Conservation (phyloP, 2,888 invertebrate genomes). For the Sphaeridia pumilis region DNA sequence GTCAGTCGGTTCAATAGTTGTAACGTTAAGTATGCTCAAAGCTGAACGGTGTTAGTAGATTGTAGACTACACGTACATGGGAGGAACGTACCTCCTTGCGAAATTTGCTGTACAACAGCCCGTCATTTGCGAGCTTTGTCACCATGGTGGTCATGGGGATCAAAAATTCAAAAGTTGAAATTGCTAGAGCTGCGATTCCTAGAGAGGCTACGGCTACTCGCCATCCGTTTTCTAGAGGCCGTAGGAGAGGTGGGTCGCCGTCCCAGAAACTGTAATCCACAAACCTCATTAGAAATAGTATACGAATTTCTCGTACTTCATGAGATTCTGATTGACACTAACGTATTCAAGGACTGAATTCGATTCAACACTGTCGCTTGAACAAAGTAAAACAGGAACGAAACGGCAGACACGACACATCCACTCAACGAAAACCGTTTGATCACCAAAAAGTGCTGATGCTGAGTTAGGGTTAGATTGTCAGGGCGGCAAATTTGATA, state of each 20-base stretch:
- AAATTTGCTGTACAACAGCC: slow-evolving; percentile 34
- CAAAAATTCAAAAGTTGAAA: slow-evolving; percentile 35
- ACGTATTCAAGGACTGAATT: slow-evolving; percentile 33
- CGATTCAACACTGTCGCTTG: slow-evolving; percentile 33
- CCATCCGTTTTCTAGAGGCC: slow-evolving; percentile 35
- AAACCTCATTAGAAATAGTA: not conserved
- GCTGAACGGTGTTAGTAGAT: not conserved
- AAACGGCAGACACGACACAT: slow-evolving; percentile 25
- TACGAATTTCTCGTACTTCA: not conserved
- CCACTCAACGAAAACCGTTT: slow-evolving; percentile 34
- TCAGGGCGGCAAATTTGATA: slow-evolving; percentile 33
- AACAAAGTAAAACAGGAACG: slow-evolving; percentile 32
- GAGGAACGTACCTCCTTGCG: slow-evolving; percentile 25
- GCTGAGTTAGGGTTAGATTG: slow-evolving; percentile 31
- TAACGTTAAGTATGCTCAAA: not conserved
- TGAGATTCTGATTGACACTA: not conserved
- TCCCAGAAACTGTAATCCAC: slow-evolving; percentile 26
- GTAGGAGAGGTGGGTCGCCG: slow-evolving; percentile 33
- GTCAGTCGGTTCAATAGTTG: too few relatives aligned
- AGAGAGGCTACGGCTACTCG: slow-evolving; percentile 29
- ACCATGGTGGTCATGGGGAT: slow-evolving; percentile 27
- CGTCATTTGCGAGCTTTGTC: slow-evolving; percentile 33
- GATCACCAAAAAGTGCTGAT: slow-evolving; percentile 33
- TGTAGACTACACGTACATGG: not conserved
- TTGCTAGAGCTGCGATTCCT: slow-evolving; percentile 30